These are phyloP conservation scores for Dasyurus viverrinus DNA, from an alignment of 2,113 vertebrate species.

Conservation along the genomic window DNA sequence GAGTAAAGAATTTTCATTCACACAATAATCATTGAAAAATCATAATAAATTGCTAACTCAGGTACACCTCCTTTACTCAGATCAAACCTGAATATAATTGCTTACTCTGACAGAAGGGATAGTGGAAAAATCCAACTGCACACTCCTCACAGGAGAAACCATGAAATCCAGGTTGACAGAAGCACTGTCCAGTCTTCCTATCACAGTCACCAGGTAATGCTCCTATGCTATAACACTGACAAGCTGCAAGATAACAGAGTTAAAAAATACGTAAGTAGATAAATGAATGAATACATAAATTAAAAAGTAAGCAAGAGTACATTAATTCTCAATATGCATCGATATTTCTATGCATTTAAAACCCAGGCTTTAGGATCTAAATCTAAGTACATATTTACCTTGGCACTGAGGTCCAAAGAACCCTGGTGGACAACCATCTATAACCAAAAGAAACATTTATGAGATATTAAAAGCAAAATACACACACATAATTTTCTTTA, in stretches of 20 bases:
- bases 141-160: slow-evolving; percentile 74
- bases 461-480: neutral
- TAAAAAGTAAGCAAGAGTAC: neutral
- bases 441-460: slow-evolving; percentile 41
- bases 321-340: neutral
- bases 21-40: neutral
- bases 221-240: slow-evolving; percentile 60
- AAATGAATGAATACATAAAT: too few species aligned
- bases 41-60: neutral
- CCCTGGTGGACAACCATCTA: slow-evolving; percentile 80
- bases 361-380: neutral
- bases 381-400: slow-evolving; percentile 77
- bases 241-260: slow-evolving; percentile 35
- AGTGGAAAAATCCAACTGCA: slow-evolving; percentile 71
- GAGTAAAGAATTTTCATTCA: neutral
- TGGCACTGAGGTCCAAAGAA: slow-evolving; percentile 85
- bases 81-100: neutral
- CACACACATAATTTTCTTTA: neutral
- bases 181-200: slow-evolving; percentile 61
- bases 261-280: neutral
- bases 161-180: slow-evolving; percentile 73
- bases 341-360: neutral
- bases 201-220: slow-evolving; percentile 55
- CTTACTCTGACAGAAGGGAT: slow-evolving; percentile 80
- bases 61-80: neutral